Base-by-base conservation (phyloP, 1,140 invertebrate species). In the Megalopta genalis region DNA sequence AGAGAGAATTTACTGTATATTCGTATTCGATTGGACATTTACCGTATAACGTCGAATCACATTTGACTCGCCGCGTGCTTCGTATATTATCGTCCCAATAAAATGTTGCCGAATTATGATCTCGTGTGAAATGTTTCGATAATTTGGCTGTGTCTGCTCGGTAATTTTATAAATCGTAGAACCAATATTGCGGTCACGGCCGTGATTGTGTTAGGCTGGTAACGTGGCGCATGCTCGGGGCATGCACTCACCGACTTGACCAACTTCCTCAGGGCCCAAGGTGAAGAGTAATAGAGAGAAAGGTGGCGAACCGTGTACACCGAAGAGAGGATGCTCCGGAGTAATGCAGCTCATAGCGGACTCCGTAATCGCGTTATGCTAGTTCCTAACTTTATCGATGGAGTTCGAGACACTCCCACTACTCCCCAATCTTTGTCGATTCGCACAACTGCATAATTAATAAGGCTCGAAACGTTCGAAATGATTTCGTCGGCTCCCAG, bases 231-330 rank as follows among this genome's bases (percentile, higher is more conserved):
- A 66, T 71, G 71, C 83, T 76, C 52, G 42, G 23, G 70, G 75
- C 75, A 39, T 78, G 84, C 83, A 82, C 84, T 85, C 68, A 77
- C 68, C 37, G 73, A 86, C 71, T 86, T 83, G 83, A 80, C 80
- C 84, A 86, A 86, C 68, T 86, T 86, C 59, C 77, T 32, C 27
- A 71, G 66, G 59, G 66, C 72, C 80, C 73, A 77, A 82, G 83
- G 76, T 85, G 80, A 86, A 80, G 83, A 77, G 85, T 85, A 85
- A 85, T 85, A 83, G 80, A 85, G 68, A 74, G 80, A 71, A 82
- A 81, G 77, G 66, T 69, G 75, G 69, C 52, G 63, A 72, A 62
- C 63, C 77, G 42, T 57, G 46, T 64, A 73, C 63, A 59, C 63
- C 70, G 46, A 46, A 52, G 59, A 57, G 60, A 60, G 69, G 75